These are phyloP conservation scores for Vireo altiloquus DNA, from an alignment of 2,113 vertebrate species.

Conservation along the genomic window DNA sequence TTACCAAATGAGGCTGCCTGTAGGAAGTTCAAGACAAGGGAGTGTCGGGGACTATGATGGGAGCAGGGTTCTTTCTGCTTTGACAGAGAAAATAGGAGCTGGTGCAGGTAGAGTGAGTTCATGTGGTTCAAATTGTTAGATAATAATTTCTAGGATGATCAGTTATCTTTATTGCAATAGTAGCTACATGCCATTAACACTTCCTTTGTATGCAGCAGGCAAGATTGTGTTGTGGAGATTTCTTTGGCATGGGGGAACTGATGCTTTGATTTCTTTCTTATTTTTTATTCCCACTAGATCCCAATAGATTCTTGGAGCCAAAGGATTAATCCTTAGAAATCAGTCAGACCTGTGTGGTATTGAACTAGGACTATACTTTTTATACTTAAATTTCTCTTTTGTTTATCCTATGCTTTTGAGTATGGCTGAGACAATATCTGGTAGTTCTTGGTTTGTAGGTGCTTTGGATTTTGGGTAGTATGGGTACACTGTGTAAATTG, in stretches of 20 bases:
- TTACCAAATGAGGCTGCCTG: neutral
- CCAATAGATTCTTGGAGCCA: neutral
- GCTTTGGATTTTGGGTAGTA: neutral
- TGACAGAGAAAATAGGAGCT: neutral
- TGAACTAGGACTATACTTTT: neutral
- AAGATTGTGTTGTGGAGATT: accelerated
- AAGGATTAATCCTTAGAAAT: neutral
- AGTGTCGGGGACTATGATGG: neutral
- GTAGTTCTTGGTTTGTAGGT: neutral
- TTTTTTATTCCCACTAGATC: neutral
- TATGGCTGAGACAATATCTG: neutral
- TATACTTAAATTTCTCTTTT: neutral
- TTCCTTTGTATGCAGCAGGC: neutral
- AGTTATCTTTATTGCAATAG: neutral
- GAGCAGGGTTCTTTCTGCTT: neutral
- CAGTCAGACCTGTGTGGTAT: neutral
- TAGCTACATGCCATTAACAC: neutral
- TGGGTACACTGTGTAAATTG: neutral
- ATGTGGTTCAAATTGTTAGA: neutral
- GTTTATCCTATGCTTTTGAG: neutral
- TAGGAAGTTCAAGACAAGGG: neutral
- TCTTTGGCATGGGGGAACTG: too few relatives aligned
- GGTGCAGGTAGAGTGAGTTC: neutral
- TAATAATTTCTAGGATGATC: neutral
- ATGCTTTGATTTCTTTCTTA: neutral